Evolutionary conservation across 2,797 vertebrate genomes (phyloP).

Genomic region (Pantherophis alleghaniensis): DNA sequence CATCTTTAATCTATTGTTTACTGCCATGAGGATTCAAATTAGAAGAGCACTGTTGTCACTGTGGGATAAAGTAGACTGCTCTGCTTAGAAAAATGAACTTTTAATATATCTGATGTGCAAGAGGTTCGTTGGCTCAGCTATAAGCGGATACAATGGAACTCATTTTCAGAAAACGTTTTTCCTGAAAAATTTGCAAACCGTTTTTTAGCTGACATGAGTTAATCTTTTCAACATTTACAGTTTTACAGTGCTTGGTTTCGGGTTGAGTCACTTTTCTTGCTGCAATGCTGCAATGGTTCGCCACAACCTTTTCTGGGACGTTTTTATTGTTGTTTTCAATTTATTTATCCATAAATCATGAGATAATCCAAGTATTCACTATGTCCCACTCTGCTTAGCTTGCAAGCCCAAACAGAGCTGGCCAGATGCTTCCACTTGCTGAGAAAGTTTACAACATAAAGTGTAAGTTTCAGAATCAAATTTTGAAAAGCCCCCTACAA

Average conservation of each 20-base stretch:
- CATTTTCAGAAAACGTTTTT: slow-evolving; percentile 1
- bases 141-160: neutral
- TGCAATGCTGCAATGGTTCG: neutral
- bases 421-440: neutral
- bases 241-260: neutral
- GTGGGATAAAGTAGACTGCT: neutral
- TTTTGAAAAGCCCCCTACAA: neutral
- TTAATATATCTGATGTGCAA: neutral
- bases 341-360: neutral
- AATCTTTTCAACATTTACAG: neutral
- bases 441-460: neutral
- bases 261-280: neutral
- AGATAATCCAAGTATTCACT: neutral
- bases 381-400: neutral
- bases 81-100: neutral
- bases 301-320: neutral
- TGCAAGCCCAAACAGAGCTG: neutral
- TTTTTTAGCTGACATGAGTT: neutral
- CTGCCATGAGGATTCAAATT: neutral
- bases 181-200: neutral
- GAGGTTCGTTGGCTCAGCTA: neutral
- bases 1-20: neutral
- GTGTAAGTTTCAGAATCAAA: neutral
- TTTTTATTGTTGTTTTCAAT: neutral
- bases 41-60: neutral